phyloP scores from a whole-genome alignment of 2,888 invertebrate species.

The Eremobia ochroleuca region DNA sequence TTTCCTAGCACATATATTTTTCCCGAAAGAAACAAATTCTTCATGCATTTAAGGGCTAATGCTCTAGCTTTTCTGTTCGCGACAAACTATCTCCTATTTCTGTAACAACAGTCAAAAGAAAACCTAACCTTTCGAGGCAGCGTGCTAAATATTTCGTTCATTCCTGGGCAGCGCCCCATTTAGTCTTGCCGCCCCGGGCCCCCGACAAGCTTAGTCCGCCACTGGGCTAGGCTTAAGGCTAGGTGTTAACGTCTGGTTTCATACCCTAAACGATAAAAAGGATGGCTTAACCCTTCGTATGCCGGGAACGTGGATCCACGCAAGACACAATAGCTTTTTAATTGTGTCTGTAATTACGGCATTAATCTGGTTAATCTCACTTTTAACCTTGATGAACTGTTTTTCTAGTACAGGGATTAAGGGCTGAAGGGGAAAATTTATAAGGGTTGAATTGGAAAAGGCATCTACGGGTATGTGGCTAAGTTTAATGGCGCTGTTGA shows the following conservation, averaged over 20 bases:
- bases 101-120: background rate
- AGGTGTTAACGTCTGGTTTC: conserved; percentile 12
- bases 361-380: no score
- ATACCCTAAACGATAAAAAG: conserved; percentile 37
- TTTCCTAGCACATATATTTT: no score
- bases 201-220: background rate
- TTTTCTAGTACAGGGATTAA: conserved; percentile 40
- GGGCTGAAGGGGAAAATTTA: conserved; percentile 38
- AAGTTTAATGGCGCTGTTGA: conserved; percentile 9
- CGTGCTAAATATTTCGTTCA: background rate
- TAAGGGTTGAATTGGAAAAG: conserved; percentile 33
- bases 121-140: background rate
- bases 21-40: no score
- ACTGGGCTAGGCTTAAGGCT: background rate
- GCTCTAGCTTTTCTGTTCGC: background rate
- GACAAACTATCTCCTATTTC: background rate
- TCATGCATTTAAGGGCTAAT: no score
- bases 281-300: no score
- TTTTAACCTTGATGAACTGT: conserved; percentile 42
- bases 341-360: no score
- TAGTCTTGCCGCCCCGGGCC: background rate
- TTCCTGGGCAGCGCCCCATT: background rate
- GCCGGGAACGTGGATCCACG: no score
- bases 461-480: conserved; percentile 23
- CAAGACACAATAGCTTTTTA: no score